phyloP scores from a whole-genome alignment of 2,888 invertebrate genomes.

The Ctenicera cuprea region DNA sequence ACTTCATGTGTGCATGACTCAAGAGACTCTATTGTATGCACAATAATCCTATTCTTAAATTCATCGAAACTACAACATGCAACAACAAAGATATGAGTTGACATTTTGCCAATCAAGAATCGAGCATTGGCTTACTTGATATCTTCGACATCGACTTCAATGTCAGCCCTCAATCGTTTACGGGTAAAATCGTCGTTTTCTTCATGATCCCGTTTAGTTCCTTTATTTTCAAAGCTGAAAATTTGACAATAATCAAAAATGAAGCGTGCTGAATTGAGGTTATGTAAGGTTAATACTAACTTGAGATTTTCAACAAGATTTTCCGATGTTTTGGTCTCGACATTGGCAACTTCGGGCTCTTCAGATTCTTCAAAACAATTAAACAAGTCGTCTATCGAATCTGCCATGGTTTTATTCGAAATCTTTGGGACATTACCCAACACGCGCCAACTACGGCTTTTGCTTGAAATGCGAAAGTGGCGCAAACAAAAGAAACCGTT shows the following conservation, averaged over 20 bases:
- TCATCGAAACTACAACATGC: conserved; percentile 80
- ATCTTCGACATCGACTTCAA: conserved; percentile 66
- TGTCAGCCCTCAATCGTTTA: conserved; percentile 66
- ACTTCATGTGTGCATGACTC: conserved; percentile 98
- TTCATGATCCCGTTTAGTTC: conserved; percentile 65
- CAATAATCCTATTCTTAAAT: conserved; percentile 86
- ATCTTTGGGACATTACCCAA: not conserved
- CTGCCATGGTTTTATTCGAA: conserved; percentile 64
- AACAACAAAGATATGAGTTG: not conserved
- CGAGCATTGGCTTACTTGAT: conserved; percentile 65
- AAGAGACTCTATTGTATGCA: conserved; percentile 92
- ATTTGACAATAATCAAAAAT: conserved; percentile 52
- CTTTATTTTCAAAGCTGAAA: conserved; percentile 59
- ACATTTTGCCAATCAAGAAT: not conserved
- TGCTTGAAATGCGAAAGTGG: conserved; percentile 19
- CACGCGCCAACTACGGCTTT: conserved; percentile 25
- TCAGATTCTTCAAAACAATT: conserved; percentile 68
- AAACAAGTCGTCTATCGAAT: conserved; percentile 70
- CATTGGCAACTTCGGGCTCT: conserved; percentile 42
- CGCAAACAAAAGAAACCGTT: conserved; percentile 31
- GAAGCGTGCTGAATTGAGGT: conserved; percentile 53
- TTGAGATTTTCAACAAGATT: conserved; percentile 27
- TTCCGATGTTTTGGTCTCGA: not conserved
- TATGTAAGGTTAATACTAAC: conserved; percentile 46
- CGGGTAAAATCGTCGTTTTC: conserved; percentile 56